Evolutionary conservation across 1,140 invertebrate species (phyloP).

Genomic region (Lasioglossum baleicum): DNA sequence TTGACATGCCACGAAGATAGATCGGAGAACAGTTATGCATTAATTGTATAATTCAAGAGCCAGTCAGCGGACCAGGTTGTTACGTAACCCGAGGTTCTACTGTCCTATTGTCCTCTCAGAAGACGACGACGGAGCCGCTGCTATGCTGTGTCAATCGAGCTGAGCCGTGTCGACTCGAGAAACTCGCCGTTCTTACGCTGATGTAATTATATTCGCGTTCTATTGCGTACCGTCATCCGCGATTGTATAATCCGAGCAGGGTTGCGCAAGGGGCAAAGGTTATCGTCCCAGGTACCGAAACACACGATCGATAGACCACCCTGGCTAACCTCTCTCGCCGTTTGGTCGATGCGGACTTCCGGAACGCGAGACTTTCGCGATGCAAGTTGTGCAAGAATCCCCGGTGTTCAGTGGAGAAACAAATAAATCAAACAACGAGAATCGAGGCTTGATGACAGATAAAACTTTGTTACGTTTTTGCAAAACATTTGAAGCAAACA

Average conservation of each 20-base stretch:
- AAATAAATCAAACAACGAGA: too few species aligned
- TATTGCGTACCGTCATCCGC: conserved; percentile 34
- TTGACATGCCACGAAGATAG: conserved; percentile 39
- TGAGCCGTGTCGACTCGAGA: conserved; percentile 16
- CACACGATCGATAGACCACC: conserved; percentile 29
- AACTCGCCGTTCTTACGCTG: conserved; percentile 14
- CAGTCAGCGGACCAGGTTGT: neutral
- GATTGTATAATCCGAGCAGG: conserved; percentile 9
- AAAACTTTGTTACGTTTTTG: too few species aligned
- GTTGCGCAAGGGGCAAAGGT: conserved; percentile 37
- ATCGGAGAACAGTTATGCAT: conserved; percentile 31
- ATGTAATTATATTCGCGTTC: conserved; percentile 38
- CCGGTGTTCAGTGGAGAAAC: neutral
- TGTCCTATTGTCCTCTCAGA: conserved; percentile 46
- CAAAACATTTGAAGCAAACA: too few species aligned
- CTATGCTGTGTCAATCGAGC: conserved; percentile 19
- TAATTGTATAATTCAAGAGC: conserved; percentile 41
- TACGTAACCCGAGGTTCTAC: conserved; percentile 24
- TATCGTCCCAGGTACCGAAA: conserved; percentile 37
- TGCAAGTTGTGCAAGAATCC: neutral
- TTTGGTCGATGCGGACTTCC: conserved; percentile 34
- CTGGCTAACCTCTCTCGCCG: neutral
- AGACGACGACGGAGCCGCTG: conserved; percentile 20
- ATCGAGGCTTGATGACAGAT: too few species aligned
- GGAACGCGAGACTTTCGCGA: neutral